Evolutionary conservation across 2,888 invertebrate species (phyloP).

Genomic region (Eupithecia subfuscata): DNA sequence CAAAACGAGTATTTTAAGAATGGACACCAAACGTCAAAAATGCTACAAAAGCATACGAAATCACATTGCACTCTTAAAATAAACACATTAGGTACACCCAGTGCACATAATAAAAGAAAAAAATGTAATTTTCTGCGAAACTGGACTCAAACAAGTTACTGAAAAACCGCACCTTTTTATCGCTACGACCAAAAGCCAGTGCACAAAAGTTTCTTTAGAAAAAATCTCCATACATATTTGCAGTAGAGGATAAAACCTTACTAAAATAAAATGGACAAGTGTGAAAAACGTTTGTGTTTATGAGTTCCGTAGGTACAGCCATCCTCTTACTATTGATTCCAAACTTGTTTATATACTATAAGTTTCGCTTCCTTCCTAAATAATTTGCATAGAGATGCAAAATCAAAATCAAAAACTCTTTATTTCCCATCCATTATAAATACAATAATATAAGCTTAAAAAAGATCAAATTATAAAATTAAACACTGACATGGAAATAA

Average conservation of each 20-base stretch:
- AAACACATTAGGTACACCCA: not conserved
- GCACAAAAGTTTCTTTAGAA: conserved; percentile 31
- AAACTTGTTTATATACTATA: not conserved
- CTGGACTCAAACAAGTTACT: conserved; percentile 23
- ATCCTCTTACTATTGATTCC: not conserved
- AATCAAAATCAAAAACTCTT: too few species aligned
- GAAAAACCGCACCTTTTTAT: conserved; percentile 28
- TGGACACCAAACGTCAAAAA: too few species aligned
- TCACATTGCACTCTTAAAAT: not conserved
- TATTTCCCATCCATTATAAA: too few species aligned
- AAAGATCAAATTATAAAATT: too few species aligned
- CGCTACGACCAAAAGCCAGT: conserved; percentile 20
- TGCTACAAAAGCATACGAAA: too few species aligned
- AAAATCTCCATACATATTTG: conserved; percentile 40
- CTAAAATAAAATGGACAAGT: conserved; percentile 15
- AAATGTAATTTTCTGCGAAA: conserved; percentile 6
- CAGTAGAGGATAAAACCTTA: conserved; percentile 33
- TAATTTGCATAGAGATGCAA: not conserved
- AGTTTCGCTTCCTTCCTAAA: not conserved
- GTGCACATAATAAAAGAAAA: not conserved
- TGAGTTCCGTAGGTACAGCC: not conserved
- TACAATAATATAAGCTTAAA: too few species aligned
- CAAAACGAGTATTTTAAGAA: too few species aligned
- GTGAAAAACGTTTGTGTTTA: not conserved
- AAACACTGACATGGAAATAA: too few species aligned